Evolutionary conservation across 92 coral and sea anemone species (phyloP), one percentile per base, ranked within the genome.

Genomic region (Bergia puertoricense): DNA sequence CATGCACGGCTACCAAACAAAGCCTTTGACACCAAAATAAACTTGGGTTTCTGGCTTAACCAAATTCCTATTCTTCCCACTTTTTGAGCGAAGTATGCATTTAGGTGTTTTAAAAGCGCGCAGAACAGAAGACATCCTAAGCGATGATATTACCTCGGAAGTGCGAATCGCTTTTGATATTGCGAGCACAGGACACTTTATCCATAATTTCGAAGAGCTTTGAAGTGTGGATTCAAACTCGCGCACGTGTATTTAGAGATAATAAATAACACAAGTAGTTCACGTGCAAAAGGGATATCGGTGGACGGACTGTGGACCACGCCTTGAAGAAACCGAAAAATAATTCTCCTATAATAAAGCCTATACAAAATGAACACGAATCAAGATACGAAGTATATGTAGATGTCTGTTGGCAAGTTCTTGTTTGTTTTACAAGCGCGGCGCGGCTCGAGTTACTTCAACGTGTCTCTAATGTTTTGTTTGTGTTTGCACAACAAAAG

Each of bases 401-500:
- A 44, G 50, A 36, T 45, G 68, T 22, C 40, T 46, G 40, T 20
- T 67, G 44, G 65, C 30, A 41, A 80, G 68, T 69, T 45, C 10
- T 71, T 71, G 87, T 46, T 84, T 84, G 57, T 76, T 76, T 74
- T 10, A 71, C 56, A 44, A 14, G 22, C 79, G 42, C 66, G 39
- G 9, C 39, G 45, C 77, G 46, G 67, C 65, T 50, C 48, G 1
- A 9, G 45, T 68, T 73, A 48, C 77, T 73, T 48, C 79, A 84
- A 84, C 87, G 87, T 84, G 77, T 68, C 54, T 83, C 48, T 76
- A 76, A 76, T 40, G 80, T 83, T 43, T 68, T 83, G 69, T 84
- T 84, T 84, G 87, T 84, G 79, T 84, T 84, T 84, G 78, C 87
- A 69, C 59, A 84, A 84, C 67, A 84, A 84, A 54, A 46, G 78